Evolutionary conservation across 2,888 invertebrate genomes (phyloP).

Genomic region (Caenorhabditis drosophilae): DNA sequence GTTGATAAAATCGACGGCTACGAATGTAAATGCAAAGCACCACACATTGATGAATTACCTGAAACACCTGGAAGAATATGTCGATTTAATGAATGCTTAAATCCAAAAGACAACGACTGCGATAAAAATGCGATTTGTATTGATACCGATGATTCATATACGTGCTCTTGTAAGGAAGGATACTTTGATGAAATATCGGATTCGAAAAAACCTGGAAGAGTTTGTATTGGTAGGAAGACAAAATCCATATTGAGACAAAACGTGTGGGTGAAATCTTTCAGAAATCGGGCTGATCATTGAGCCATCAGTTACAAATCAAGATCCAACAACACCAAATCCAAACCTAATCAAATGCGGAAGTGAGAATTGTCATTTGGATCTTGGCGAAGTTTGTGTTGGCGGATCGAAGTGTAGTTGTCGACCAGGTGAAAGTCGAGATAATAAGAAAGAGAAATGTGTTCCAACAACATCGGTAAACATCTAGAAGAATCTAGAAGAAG

Average conservation of each 20-base stretch:
- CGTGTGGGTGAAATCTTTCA: conserved; percentile 5
- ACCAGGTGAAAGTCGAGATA: conserved; percentile 49
- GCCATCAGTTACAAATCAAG: conserved; percentile 30
- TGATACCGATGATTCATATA: conserved; percentile 64
- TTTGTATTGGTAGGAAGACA: conserved; percentile 55
- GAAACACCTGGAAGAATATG: conserved; percentile 54
- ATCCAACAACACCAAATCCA: conserved; percentile 45
- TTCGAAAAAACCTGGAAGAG: conserved; percentile 53
- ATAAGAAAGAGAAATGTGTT: conserved; percentile 49
- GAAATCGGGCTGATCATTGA: conserved; percentile 51
- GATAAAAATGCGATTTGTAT: conserved; percentile 64
- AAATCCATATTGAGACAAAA: background rate
- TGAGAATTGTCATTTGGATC: conserved; percentile 41
- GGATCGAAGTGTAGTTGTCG: conserved; percentile 60
- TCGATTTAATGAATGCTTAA: conserved; percentile 51
- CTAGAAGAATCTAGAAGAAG: background rate
- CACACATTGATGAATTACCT: conserved; percentile 49
- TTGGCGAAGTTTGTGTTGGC: conserved; percentile 59
- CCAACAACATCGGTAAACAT: conserved; percentile 39
- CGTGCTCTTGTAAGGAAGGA: conserved; percentile 60
- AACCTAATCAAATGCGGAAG: conserved; percentile 52
- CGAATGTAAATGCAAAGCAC: conserved; percentile 58
- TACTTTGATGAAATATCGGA: conserved; percentile 60
- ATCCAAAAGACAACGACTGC: conserved; percentile 56
- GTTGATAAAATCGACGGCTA: conserved; percentile 65